Percentiles rank a stretch among this genome's conserved stretches.
Evolutionary conservation across 2,113 vertebrate species (phyloP).

Genomic region (Callionymus lyra): DNA sequence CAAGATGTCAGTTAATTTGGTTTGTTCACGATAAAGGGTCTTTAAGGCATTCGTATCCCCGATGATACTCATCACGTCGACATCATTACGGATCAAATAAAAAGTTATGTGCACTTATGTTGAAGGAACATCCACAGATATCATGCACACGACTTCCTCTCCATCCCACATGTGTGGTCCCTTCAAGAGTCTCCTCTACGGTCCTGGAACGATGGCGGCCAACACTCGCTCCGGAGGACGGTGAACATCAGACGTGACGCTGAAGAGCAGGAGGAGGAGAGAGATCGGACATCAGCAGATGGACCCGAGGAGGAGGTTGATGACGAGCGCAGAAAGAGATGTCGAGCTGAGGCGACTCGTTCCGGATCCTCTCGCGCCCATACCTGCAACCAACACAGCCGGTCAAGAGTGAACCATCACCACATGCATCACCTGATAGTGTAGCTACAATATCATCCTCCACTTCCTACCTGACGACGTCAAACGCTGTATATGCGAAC

Average conservation of each 20-base stretch:
- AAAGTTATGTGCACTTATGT: slow-evolving; percentile 43
- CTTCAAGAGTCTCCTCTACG: slow-evolving; percentile 37
- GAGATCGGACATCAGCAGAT: slow-evolving; percentile 53
- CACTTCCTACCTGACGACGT: no score
- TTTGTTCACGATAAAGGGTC: slow-evolving; percentile 30
- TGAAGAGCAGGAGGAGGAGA: slow-evolving; percentile 17
- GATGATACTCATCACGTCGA: slow-evolving; percentile 39
- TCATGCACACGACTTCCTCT: slow-evolving; percentile 49
- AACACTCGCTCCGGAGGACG: slow-evolving; percentile 27
- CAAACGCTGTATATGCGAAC: no score
- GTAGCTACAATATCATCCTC: no score
- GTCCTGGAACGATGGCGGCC: no score
- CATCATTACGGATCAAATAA: slow-evolving; percentile 35
- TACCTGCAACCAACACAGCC: slow-evolving; percentile 65
- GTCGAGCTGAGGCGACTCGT: slow-evolving; percentile 37
- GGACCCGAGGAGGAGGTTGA: slow-evolving; percentile 47
- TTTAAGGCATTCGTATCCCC: slow-evolving; percentile 68
- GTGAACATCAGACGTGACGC: slow-evolving; percentile 24
- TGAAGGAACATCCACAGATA: slow-evolving; percentile 30
- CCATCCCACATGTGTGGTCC: slow-evolving; percentile 31
- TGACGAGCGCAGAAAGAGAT: slow-evolving; percentile 52
- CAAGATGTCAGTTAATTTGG: no score
- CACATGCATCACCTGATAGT: no score
- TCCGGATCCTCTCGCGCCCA: slow-evolving; percentile 80
- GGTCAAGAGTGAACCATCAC: no score